Evolutionary conservation across 1,140 invertebrate genomes (phyloP).

Genomic region (Drosophila cardini): DNA sequence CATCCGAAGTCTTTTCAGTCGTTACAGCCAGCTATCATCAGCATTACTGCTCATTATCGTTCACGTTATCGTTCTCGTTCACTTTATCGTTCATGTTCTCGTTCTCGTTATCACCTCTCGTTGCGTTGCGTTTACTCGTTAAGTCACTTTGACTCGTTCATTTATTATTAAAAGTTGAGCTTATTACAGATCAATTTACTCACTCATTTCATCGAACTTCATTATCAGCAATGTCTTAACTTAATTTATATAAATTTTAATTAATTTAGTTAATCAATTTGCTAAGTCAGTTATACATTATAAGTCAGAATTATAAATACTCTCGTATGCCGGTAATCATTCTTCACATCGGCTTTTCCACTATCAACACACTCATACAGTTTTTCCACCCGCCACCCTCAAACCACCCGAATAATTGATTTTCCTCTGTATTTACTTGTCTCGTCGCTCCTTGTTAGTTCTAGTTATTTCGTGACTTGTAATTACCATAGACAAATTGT

Average conservation of each 20-base stretch:
- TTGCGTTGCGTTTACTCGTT: conserved; percentile 46
- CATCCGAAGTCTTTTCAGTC: conserved; percentile 37
- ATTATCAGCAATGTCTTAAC: conserved; percentile 19
- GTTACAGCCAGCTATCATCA: conserved; percentile 48
- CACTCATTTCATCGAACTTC: conserved; percentile 2
- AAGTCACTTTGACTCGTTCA: conserved; percentile 8
- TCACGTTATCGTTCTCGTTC: conserved; percentile 59
- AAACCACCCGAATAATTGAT: conserved; percentile 7
- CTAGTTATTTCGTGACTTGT: conserved; percentile 53
- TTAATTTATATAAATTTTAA: conserved; percentile 13
- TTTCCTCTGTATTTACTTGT: conserved; percentile 30
- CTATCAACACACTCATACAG: conserved; percentile 9
- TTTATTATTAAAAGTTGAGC: conserved; percentile 23
- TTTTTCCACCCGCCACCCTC: conserved; percentile 1
- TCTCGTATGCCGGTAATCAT: conserved; percentile 24
- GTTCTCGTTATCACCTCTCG: conserved; percentile 67
- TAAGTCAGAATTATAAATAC: conserved; percentile 32
- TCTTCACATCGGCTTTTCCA: conserved; percentile 34
- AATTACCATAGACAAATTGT: conserved; percentile 69
- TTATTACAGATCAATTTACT: conserved; percentile 54
- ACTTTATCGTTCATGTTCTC: conserved; percentile 47
- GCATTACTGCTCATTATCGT: conserved; percentile 47
- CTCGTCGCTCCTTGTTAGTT: conserved; percentile 34
- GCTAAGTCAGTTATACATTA: conserved; percentile 45
- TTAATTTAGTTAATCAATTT: conserved; percentile 40